These are phyloP conservation scores for Bellardia bayeri DNA, from an alignment of 2,888 invertebrate species.

Conservation along the genomic window DNA sequence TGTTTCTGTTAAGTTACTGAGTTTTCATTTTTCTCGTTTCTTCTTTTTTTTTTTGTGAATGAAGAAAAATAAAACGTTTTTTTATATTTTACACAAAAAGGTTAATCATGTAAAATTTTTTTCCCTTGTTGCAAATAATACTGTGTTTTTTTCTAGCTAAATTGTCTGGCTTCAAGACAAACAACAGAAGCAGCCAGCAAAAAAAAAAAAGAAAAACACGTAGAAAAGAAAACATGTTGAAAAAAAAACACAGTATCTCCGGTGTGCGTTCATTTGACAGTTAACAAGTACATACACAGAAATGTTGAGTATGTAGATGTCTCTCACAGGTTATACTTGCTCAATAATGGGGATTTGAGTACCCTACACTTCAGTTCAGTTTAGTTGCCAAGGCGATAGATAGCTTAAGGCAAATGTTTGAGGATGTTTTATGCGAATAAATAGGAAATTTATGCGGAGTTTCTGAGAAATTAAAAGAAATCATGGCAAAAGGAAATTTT, in stretches of 20 bases:
- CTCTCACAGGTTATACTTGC: constrained; percentile 21
- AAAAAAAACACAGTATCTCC: constrained; percentile 60
- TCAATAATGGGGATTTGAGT: constrained; percentile 4
- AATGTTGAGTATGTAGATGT: constrained; percentile 49
- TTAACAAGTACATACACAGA: constrained; percentile 68
- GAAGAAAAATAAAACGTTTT: constrained; percentile 43
- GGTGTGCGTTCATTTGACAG: constrained; percentile 73
- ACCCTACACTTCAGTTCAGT: constrained; percentile 36
- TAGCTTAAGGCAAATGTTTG: no score
- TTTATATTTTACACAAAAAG: constrained; percentile 66
- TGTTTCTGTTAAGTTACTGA: constrained; percentile 13
- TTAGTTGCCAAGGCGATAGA: no score
- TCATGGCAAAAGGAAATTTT: no score
- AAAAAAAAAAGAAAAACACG: constrained; percentile 32
- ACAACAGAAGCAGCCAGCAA: neutral
- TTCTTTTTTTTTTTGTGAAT: neutral
- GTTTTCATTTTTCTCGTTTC: constrained; percentile 2
- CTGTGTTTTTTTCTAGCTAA: constrained; percentile 67
- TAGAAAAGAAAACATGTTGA: constrained; percentile 2
- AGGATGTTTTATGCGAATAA: no score
- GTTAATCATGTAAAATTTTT: constrained; percentile 72
- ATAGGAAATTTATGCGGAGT: no score
- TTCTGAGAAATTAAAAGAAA: no score
- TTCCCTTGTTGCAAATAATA: constrained; percentile 59
- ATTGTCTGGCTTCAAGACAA: constrained; percentile 74